Evolutionary conservation across 1,140 invertebrate species (phyloP).

Genomic region (Aphelenchoides besseyi): DNA sequence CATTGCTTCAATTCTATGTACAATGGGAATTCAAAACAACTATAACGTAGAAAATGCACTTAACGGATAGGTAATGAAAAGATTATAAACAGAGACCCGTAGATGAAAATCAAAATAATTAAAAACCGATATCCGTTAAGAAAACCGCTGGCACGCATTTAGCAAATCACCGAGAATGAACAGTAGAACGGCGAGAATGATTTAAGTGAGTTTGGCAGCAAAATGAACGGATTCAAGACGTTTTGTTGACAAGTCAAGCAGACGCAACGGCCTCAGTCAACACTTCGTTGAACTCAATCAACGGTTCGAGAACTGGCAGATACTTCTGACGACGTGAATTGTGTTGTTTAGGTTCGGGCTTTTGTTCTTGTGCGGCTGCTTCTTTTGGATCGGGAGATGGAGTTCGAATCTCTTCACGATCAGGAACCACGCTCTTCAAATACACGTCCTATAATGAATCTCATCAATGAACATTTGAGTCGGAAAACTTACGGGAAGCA

Average conservation of each 20-base stretch:
- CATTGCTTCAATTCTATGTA: too few species aligned
- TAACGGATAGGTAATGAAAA: not conserved
- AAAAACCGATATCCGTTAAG: not conserved
- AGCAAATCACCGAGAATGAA: not conserved
- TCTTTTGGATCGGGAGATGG: conserved; percentile 34
- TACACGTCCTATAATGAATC: conserved; percentile 53
- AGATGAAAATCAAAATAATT: not conserved
- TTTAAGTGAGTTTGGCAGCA: not conserved
- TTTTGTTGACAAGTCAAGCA: not conserved
- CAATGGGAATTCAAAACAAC: not conserved
- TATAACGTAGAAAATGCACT: not conserved
- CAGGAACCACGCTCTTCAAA: conserved; percentile 56
- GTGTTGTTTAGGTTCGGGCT: conserved; percentile 41
- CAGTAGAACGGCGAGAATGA: too few species aligned
- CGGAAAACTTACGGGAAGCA: conserved; percentile 45
- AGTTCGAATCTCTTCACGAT: conserved; percentile 26
- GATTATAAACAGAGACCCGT: not conserved
- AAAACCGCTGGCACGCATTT: not conserved
- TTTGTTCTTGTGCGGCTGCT: conserved; percentile 36
- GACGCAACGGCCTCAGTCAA: conserved; percentile 23
- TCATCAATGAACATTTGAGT: not conserved
- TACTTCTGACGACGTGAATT: conserved; percentile 47
- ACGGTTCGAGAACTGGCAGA: conserved; percentile 52
- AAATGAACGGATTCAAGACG: not conserved
- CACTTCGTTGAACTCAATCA: conserved; percentile 55